Base-by-base conservation (phyloP, 1,140 invertebrate species). In the Lepidurus packardi region DNA sequence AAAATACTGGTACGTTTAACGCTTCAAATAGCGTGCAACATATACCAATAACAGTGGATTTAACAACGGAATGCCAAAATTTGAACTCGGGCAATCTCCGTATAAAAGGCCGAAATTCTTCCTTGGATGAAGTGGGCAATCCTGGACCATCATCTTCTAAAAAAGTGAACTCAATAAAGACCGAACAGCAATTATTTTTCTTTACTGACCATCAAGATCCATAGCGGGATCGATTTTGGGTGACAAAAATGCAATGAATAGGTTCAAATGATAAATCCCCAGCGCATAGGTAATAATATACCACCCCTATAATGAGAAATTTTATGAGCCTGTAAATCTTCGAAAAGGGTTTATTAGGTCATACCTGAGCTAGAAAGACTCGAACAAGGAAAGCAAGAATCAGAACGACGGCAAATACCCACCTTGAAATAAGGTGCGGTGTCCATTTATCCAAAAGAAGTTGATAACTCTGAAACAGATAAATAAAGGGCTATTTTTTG, bases 1-100 rank as follows among this genome's bases (percentile, higher is more conserved):
- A 99, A 86, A 99, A 99, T 82, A 99, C 98, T 83, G 98, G 98
- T 84, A 99, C 93, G 89, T 99, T 98, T 85, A 99, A 97, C 81
- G 93, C 93, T 83, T 99, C 96, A 85, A 99, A 98, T 85, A 98
- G 95, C 76, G 98, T 99, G 86, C 95, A 98, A 80, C 92, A 87
- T 82, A 97, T 89, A 43, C 92, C 95, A 81, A 99, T 89, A 1
- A 95, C 76, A n/a, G 97, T 97, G 75, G 97, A 97, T 85, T 97
- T 98, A 53, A 94, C 92, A 74, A 98, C 93, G 81, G 96, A 97
- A 83, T 98, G 92, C 98, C 98, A 99, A 87, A 99, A 99, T 87
- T 99, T 99, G 85, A 99, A 99, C 88, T 99, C 98, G 43, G 98
- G 97, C 84, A 99, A 87, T 82, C 98, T 89, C 82, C 98, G 88